Evolutionary conservation across 1,140 invertebrate genomes (phyloP).

Genomic region (Drepana arcuata): DNA sequence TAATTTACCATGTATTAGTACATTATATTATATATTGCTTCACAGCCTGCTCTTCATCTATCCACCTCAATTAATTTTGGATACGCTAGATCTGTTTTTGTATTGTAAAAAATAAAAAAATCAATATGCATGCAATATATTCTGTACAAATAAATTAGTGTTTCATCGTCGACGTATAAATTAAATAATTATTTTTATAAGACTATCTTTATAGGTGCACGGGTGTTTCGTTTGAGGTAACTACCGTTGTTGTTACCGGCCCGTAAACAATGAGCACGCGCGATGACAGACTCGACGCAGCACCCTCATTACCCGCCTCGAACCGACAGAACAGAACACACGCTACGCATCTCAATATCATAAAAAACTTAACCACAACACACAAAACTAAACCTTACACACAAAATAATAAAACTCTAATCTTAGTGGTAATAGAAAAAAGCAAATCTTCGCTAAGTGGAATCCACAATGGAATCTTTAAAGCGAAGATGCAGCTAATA

Average conservation of each 20-base stretch:
- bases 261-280: constrained; percentile 43
- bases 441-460: constrained; percentile 34
- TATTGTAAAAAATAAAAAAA: no score
- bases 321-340: no score
- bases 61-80: no score
- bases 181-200: constrained; percentile 20
- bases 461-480: constrained; percentile 53
- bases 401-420: constrained; percentile 4
- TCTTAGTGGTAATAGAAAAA: constrained; percentile 7
- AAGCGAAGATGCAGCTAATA: constrained; percentile 61
- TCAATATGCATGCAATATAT: constrained; percentile 13
- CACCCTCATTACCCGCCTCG: constrained; percentile 54
- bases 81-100: no score
- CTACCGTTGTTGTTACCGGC: constrained; percentile 29
- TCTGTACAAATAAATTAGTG: constrained; percentile 13
- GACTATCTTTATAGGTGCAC: no score
- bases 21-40: no score
- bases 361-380: constrained; percentile 35
- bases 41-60: no score
- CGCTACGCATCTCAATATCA: constrained; percentile 45
- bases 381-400: constrained; percentile 28
- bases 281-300: constrained; percentile 54
- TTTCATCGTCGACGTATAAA: constrained; percentile 16
- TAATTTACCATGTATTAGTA: no score
- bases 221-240: constrained; percentile 20